Base-by-base conservation (phyloP, 2,797 vertebrate genomes). In the Hemitrygon akajei region DNA sequence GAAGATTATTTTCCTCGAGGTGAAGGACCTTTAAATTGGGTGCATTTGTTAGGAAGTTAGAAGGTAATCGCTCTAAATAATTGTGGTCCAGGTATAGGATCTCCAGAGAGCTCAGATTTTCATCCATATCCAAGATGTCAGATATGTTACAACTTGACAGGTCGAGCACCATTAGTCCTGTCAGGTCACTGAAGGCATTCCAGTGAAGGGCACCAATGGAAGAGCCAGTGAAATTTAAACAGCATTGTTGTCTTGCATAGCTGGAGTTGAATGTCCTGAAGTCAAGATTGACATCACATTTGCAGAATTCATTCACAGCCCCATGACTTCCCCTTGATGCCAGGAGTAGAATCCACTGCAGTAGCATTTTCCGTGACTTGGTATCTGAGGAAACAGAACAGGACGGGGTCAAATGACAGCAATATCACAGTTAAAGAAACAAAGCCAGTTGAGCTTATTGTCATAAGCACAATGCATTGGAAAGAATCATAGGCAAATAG, bases 201-300 rank as follows among this genome's bases (percentile, higher is more conserved):
- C 97, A 98, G 56, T 87, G 95, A 94, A 98, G 95, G 0, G 56
- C 95, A 93, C 94, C 94, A 73, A 98, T 95, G 73, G 95, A 94
- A 87, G 97, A 98, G 84, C 97, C 96, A 1, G 97, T 98, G 95
- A 96, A 97, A 96, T 98, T 98, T 95, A 98, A 94, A 95, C 98
- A 98, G 94, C 98, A 98, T 93, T 93, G 95, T 93, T 96, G 95
- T 0, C 94, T 81, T 2, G 95, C 94, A 0, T 96, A 94, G 93
- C 87, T 92, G 0, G 95, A 95, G 79, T 95, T 96, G 95, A 97
- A 97, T 93, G 94, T 94, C 92, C 96, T 93, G 95, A 96, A 95
- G 95, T 96, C 66, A 84, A 95, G 95, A 94, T 95, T 95, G 30
- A 94, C n/a, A 0, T 96, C 96, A 96, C 98, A 98, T 94, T 95